Percentiles rank a stretch among this genome's conserved stretches.
phyloP scores from a whole-genome alignment of 2,888 invertebrate genomes.

The Tubulanus polymorphus region DNA sequence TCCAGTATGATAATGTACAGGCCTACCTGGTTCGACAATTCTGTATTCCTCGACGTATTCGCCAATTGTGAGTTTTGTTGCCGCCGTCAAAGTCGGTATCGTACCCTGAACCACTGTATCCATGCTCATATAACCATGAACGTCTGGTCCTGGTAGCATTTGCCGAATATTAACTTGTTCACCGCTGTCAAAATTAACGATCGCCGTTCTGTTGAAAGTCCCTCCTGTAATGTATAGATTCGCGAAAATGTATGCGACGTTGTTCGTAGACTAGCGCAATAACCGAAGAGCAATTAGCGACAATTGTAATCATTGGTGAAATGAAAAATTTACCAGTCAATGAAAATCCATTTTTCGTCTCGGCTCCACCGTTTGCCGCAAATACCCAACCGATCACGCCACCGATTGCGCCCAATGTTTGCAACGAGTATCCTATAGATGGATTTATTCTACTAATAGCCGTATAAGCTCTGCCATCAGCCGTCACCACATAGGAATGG shows the following conservation, averaged over 20 bases:
- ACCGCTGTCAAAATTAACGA: constrained; percentile 52
- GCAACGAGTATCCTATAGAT: constrained; percentile 72
- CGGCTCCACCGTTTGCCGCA: constrained; percentile 69
- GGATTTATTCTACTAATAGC: constrained; percentile 79
- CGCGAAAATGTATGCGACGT: neutral
- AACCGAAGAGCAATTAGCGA: neutral
- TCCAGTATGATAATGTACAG: constrained; percentile 20
- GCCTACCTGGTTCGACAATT: constrained; percentile 63
- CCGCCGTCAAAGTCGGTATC: constrained; percentile 67
- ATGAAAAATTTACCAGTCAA: constrained; percentile 49
- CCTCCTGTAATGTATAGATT: constrained; percentile 1
- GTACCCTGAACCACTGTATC: constrained; percentile 72
- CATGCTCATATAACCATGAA: constrained; percentile 48
- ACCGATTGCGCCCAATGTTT: constrained; percentile 78
- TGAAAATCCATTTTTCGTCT: constrained; percentile 84
- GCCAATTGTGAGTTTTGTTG: constrained; percentile 66
- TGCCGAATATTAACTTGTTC: constrained; percentile 70
- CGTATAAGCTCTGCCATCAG: constrained; percentile 62
- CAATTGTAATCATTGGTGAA: neutral
- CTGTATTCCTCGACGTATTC: constrained; percentile 85
- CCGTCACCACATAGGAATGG: constrained; percentile 85
- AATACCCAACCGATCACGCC: constrained; percentile 90
- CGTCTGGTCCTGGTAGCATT: constrained; percentile 63
- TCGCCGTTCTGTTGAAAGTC: neutral
- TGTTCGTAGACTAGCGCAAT: neutral